Base-by-base conservation (phyloP, 2,888 invertebrate species). In the Chironomus riparius region DNA sequence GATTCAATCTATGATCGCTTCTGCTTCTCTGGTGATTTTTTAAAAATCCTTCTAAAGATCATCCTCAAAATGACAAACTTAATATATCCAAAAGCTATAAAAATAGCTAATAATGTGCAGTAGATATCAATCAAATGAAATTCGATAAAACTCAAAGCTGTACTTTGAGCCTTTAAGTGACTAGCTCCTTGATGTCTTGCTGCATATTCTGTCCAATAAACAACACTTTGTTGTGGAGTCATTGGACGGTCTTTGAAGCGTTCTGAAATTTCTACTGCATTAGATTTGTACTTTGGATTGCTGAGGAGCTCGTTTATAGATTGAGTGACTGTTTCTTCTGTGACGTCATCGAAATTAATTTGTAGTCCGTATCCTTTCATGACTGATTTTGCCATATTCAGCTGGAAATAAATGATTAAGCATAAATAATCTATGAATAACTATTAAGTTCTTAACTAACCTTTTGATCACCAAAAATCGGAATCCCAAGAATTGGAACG, bases 171-270 rank as follows among this genome's bases (percentile, higher is more conserved):
- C 4, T n/a, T 28, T 12, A 70, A 48, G 80, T 91, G 91, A 61
- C 87, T 86, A 0, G 91, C 92, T 0, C 91, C 91, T 79, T 87
- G 88, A 79, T 92, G 90, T 76, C 91, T 86, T 7, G 91, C 86
- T 0, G 92, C 90, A 79, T 92, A 92, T 80, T 93, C 92, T 0
- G 91, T 91, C 91, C 91, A 92, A 83, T 89, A 92, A 6, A 92
- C 86, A 0, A 91, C 92, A 78, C 88, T 85, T 79, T 90, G 89
- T 77, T 90, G 83, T 0, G 92, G 90, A 1, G 88, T 87, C 80
- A 91, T 89, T 18, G 89, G 89, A 78, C 92, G 90, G 80, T 92
- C 91, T 79, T 87, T 85, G 2, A 92, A 81, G 2, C 91, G 81
- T 7, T 84, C 80, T 79, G 91, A 90, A 69, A 89, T 83, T 70